These are phyloP conservation scores for Grammomys dolichurus DNA, from an alignment of 2,113 vertebrate species.

Conservation along the genomic window DNA sequence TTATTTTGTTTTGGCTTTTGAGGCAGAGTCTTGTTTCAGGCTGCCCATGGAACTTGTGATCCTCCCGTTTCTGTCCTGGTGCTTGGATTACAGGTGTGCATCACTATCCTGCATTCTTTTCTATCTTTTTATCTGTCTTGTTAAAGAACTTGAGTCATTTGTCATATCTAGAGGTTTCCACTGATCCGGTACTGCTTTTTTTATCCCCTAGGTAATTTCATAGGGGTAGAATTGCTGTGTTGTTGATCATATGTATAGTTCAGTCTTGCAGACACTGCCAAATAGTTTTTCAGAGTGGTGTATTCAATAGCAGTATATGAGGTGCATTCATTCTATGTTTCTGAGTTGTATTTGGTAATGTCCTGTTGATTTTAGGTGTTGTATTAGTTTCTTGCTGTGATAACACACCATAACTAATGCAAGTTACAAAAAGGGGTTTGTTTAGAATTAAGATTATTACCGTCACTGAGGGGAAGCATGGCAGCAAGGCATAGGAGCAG, in stretches of 20 bases:
- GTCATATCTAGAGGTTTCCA: neutral
- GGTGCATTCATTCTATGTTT: neutral
- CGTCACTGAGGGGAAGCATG: no score
- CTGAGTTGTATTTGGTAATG: neutral
- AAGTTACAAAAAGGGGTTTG: no score
- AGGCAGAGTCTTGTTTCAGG: neutral
- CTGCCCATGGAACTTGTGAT: neutral
- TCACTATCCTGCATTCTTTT: neutral
- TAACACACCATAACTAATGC: no score
- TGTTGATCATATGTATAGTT: neutral
- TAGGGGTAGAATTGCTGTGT: neutral
- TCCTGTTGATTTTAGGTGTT: neutral
- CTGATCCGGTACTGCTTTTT: neutral
- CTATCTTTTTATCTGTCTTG: neutral
- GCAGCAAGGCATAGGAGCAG: no score
- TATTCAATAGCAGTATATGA: neutral
- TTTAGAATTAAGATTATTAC: no score
- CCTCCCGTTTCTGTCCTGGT: neutral
- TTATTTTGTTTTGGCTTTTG: neutral
- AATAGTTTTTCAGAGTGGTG: neutral
- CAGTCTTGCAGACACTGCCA: neutral
- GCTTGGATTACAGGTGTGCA: neutral
- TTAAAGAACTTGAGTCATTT: neutral
- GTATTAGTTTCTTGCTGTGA: neutral
- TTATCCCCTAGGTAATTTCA: neutral